Evolutionary conservation across 2,888 invertebrate species (phyloP).

Genomic region (Pristionchus exspectatus): DNA sequence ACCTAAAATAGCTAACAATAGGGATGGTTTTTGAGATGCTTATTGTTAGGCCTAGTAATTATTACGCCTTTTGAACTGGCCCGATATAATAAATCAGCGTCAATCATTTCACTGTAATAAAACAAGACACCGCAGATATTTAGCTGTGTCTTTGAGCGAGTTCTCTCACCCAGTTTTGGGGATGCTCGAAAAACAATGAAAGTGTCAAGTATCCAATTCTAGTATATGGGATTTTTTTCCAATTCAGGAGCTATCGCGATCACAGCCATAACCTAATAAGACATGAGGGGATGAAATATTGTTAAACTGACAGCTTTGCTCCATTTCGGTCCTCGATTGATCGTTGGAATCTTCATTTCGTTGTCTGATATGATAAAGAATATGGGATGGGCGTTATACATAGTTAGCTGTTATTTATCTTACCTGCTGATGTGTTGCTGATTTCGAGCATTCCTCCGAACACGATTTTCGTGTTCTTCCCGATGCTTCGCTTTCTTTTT

Average conservation of each 20-base stretch:
- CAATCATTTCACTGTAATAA: too few relatives aligned
- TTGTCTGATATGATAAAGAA: not conserved
- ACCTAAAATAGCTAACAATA: too few relatives aligned
- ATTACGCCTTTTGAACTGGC: too few relatives aligned
- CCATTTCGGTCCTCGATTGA: not conserved
- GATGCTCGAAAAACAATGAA: too few relatives aligned
- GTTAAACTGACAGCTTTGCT: not conserved
- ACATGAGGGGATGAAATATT: not conserved
- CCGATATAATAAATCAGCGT: too few relatives aligned
- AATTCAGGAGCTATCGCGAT: not conserved
- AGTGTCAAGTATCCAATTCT: too few relatives aligned
- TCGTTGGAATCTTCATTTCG: not conserved
- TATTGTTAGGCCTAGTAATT: too few relatives aligned
- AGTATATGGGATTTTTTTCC: not conserved
- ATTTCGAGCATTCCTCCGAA: not conserved
- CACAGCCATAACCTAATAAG: not conserved
- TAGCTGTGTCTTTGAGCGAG: too few relatives aligned
- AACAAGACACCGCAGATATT: too few relatives aligned
- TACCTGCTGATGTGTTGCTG: not conserved
- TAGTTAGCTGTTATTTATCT: not conserved
- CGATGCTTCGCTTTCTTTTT: constrained; percentile 82
- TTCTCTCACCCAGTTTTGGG: too few relatives aligned
- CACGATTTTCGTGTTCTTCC: not conserved
- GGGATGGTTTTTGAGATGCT: too few relatives aligned
- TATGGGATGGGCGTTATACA: not conserved